Percentiles rank a stretch among this genome's conserved stretches.
phyloP scores from a whole-genome alignment of 2,888 invertebrate species.

The Stenotaenia linearis region DNA sequence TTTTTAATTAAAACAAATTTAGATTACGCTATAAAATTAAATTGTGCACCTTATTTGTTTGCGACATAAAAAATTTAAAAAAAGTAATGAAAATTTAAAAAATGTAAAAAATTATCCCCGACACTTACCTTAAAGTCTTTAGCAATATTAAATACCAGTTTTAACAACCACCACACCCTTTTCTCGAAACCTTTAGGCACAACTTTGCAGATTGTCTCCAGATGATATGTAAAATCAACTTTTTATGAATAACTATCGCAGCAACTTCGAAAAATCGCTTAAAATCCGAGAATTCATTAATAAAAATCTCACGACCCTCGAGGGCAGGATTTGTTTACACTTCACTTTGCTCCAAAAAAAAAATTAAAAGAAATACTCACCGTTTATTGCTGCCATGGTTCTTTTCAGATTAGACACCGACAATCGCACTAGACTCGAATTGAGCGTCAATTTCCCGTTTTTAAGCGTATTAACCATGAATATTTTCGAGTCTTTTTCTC shows the following conservation, averaged over 20 bases:
- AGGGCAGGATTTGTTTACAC: background rate
- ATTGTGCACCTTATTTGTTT: no score
- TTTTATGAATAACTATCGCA: background rate
- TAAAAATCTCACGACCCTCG: background rate
- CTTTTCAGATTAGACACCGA: slow-evolving; percentile 44
- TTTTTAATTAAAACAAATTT: no score
- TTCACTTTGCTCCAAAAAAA: no score
- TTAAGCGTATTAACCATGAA: slow-evolving; percentile 42
- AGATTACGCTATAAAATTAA: no score
- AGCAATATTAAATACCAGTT: background rate
- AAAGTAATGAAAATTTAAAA: background rate
- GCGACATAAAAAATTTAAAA: background rate
- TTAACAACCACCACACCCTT: background rate
- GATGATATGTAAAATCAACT: background rate
- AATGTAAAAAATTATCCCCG: background rate
- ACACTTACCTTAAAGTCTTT: background rate
- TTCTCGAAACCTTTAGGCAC: background rate
- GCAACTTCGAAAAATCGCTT: no score
- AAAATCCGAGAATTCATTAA: no score
- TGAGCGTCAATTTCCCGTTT: slow-evolving; percentile 43
- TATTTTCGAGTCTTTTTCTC: slow-evolving; percentile 45
- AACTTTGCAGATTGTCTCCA: background rate
- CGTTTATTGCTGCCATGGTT: slow-evolving; percentile 43
- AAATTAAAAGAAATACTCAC: slow-evolving; percentile 39
- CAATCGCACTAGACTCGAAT: slow-evolving; percentile 46